These are phyloP conservation scores for Myzus persicae DNA, from an alignment of 1,140 invertebrate species.

Conservation along the genomic window DNA sequence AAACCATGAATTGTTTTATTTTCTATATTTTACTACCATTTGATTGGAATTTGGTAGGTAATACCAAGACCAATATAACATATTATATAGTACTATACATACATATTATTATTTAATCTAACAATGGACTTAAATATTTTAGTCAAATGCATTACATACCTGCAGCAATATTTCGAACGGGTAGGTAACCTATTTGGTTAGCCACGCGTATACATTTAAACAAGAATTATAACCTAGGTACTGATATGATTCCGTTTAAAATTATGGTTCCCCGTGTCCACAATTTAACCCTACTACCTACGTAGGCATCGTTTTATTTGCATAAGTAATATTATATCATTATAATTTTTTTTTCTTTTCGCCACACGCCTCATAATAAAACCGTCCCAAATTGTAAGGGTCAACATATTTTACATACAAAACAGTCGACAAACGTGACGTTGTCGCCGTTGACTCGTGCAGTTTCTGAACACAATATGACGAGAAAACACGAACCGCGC, in stretches of 20 bases:
- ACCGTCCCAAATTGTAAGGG: not conserved
- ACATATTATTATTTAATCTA: not conserved
- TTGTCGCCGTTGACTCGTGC: not conserved
- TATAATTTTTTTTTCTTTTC: not conserved
- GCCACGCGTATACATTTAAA: not conserved
- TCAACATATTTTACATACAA: not conserved
- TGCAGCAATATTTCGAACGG: not conserved
- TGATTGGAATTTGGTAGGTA: too few species aligned
- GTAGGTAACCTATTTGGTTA: not conserved
- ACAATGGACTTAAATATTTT: not conserved
- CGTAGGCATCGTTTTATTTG: not conserved
- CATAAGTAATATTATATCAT: not conserved
- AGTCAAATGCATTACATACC: not conserved
- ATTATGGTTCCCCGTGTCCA: not conserved
- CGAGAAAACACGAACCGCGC: not conserved
- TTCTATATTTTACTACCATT: not conserved
- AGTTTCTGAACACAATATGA: not conserved
- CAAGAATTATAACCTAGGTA: not conserved
- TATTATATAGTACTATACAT: too few species aligned
- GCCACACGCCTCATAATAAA: not conserved
- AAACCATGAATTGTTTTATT: not conserved
- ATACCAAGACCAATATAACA: too few species aligned
- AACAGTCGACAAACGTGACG: not conserved
- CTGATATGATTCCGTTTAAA: not conserved
- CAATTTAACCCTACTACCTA: not conserved